phyloP scores from a whole-genome alignment of 2,113 vertebrate species.

The Otus sunia region DNA sequence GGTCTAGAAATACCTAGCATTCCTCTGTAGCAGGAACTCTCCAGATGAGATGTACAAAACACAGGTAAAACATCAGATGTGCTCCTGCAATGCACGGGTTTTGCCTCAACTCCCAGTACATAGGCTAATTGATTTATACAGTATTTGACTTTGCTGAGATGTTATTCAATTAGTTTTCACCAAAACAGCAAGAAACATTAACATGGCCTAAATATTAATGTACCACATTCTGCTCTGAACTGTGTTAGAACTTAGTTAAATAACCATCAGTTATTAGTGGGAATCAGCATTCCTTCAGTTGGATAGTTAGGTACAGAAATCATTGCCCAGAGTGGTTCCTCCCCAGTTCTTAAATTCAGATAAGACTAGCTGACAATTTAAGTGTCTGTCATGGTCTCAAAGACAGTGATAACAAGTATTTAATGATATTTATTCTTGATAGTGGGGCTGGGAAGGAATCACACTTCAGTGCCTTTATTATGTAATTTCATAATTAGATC shows the following conservation, averaged over 20 bases:
- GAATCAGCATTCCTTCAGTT: not conserved
- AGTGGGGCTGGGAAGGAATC: not conserved
- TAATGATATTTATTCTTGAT: not conserved
- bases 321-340: not conserved
- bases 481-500: not conserved
- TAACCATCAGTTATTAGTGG: not conserved
- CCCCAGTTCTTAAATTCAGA: not conserved
- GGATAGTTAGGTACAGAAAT: not conserved
- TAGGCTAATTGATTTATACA: not conserved
- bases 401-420: not conserved
- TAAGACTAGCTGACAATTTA: not conserved
- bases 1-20: not conserved
- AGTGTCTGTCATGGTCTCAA: not conserved
- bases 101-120: not conserved
- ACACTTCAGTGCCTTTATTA: not conserved
- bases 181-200: not conserved
- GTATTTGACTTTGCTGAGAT: not conserved
- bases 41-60: not conserved
- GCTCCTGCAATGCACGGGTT: not conserved
- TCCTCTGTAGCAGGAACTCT: not conserved
- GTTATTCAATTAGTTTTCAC: not conserved
- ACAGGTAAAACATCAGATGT: not conserved
- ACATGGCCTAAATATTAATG: not conserved
- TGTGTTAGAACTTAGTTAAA: not conserved
- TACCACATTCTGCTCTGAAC: not conserved